Conservation (phyloP, 1,140 invertebrate genomes). For the Rhizoglyphus robini region DNA sequence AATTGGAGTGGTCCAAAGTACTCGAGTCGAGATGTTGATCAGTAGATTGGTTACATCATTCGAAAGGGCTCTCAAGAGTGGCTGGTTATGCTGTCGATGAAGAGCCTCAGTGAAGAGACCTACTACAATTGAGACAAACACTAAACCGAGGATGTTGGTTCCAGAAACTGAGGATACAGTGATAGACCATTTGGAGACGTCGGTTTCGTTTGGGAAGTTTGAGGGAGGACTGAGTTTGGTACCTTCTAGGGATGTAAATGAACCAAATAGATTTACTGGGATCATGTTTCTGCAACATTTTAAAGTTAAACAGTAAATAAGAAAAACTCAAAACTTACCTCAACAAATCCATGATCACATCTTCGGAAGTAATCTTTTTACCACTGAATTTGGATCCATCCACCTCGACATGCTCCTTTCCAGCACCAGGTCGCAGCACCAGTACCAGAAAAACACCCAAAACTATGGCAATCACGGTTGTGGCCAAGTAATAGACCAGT, state of each 20-base stretch:
- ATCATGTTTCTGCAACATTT: conserved; percentile 88
- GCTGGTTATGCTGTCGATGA: conserved; percentile 31
- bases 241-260: conserved; percentile 50
- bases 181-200: not conserved
- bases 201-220: not conserved
- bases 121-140: conserved; percentile 40
- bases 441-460: conserved; percentile 72
- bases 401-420: conserved; percentile 32
- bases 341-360: conserved; percentile 82
- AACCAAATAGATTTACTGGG: conserved; percentile 75
- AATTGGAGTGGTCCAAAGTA: conserved; percentile 51
- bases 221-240: not conserved
- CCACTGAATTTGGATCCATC: conserved; percentile 35
- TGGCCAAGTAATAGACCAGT: conserved; percentile 75
- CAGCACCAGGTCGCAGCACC: conserved; percentile 60
- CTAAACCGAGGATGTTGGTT: conserved; percentile 35
- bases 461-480: conserved; percentile 72
- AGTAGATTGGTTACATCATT: conserved; percentile 38
- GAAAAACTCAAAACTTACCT: conserved; percentile 44
- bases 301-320: conserved; percentile 10
- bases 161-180: not conserved
- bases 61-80: conserved; percentile 39
- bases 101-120: conserved; percentile 40
- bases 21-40: conserved; percentile 37
- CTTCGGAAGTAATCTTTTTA: conserved; percentile 60